These are phyloP conservation scores for Acanthornis magna DNA, from an alignment of 2,797 vertebrate species.

Conservation along the genomic window DNA sequence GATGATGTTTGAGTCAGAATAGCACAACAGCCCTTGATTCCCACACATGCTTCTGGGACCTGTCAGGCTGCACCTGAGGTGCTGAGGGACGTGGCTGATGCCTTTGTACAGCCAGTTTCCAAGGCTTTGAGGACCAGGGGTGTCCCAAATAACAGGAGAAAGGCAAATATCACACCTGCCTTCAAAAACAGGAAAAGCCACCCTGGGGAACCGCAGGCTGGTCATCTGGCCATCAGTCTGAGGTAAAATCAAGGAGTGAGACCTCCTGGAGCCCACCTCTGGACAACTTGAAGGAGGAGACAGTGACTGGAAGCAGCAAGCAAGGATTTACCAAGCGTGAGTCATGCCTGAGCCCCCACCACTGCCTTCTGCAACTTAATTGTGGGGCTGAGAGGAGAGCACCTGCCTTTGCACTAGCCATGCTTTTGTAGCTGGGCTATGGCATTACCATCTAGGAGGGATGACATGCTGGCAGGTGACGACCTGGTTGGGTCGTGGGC, in stretches of 20 bases:
- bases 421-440: too few relatives aligned
- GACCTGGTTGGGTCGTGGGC: background rate
- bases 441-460: background rate
- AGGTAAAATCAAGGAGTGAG: background rate
- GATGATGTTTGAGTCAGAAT: background rate
- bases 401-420: background rate
- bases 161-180: background rate
- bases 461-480: accelerated
- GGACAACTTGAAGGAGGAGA: background rate
- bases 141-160: background rate
- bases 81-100: background rate
- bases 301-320: background rate
- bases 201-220: accelerated
- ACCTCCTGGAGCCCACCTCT: background rate
- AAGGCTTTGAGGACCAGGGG: background rate
- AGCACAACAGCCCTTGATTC: background rate
- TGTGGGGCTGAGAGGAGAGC: background rate
- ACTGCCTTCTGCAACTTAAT: background rate
- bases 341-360: background rate
- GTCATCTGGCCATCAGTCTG: accelerated
- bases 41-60: accelerated
- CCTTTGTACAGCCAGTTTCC: background rate
- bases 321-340: background rate
- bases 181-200: background rate
- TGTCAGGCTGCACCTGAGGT: background rate